These are phyloP conservation scores for Chymomyza amoena DNA, from an alignment of 2,888 invertebrate species.

Conservation along the genomic window DNA sequence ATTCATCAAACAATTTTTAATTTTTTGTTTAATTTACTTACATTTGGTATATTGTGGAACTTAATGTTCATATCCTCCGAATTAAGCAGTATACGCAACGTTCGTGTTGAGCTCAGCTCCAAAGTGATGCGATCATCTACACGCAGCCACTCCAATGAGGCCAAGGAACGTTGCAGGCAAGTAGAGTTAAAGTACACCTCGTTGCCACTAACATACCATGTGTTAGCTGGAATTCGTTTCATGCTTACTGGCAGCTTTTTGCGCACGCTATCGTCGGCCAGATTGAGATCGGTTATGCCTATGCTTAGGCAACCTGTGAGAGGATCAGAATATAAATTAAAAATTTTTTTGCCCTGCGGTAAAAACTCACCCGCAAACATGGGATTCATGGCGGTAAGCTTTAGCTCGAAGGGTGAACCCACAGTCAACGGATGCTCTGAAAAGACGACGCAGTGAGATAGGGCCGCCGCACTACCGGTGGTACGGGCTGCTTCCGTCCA, in stretches of 20 bases:
- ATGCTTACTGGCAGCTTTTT: constrained; percentile 84
- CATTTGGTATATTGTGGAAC: constrained; percentile 88
- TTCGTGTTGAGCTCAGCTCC: constrained; percentile 85
- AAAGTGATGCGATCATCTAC: constrained; percentile 89
- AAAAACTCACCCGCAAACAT: constrained; percentile 75
- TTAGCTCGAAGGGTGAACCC: constrained; percentile 78
- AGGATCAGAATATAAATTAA: not conserved
- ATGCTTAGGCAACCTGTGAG: constrained; percentile 85
- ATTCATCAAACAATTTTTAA: not conserved
- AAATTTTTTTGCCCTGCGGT: not conserved
- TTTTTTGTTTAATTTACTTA: constrained; percentile 74
- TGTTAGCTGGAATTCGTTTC: constrained; percentile 83
- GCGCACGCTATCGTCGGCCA: constrained; percentile 83
- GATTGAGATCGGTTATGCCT: constrained; percentile 87
- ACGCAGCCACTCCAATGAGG: constrained; percentile 88
- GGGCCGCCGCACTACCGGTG: constrained; percentile 73
- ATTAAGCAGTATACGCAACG: constrained; percentile 88
- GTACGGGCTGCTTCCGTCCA: constrained; percentile 77
- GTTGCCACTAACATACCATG: constrained; percentile 80
- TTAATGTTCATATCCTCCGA: constrained; percentile 89
- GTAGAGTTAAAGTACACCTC: constrained; percentile 85
- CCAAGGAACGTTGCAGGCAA: constrained; percentile 83
- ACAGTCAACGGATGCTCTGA: constrained; percentile 77
- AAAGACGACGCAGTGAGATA: constrained; percentile 78
- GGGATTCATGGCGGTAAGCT: constrained; percentile 76